Base-by-base conservation (phyloP, 2,113 vertebrate species). In the Rhinoptilus africanus region DNA sequence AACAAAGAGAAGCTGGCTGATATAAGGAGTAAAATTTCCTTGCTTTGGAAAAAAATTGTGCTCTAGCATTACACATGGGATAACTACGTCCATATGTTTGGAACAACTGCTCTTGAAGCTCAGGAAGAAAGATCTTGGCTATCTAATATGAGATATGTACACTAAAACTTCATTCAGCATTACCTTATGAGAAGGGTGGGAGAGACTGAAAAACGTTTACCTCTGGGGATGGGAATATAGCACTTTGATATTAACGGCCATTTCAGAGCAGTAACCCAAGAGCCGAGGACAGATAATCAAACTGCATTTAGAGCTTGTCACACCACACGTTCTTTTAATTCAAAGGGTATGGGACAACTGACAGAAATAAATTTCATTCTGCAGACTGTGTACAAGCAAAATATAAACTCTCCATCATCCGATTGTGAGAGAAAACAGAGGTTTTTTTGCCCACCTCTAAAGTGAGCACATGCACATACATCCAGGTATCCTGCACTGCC, bases 401-500 rank as follows among this genome's bases (percentile, higher is more conserved):
- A 59, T 12, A 34, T 5, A 24, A 35, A 35, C 15, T 34, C 47
- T 68, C 24, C 37, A 19, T 17, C 28, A 12, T 14, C 74, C 5
- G 67, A n/a, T n/a, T n/a, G n/a, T 6, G 4, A 6, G 21, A 13
- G 2, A 8, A 3, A 14, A 14, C 0, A 34, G 27, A 8, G 53
- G 53, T 1, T 18, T 45, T 4, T 35, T 3, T 2, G 9, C 28
- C 35, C 30, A 6, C 0, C 30, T 12, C 51, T 21, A 35, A 7
- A 9, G 51, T 0, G 48, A 45, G 34, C 45, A 4, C 45, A 30
- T 0, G 5, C 41, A 9, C 18, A 2, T 0, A 14, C 48, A 43
- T 0, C 26, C 18, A 2, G 23, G 21, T 3, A 0, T 8, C 2
- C 19, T 0, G 67, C 48, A 0, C 45, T 0, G 3, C 20, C 71